Percentiles rank a stretch among this genome's conserved stretches.
These are phyloP conservation scores for Aegithalos caudatus DNA, from an alignment of 2,113 vertebrate genomes.

Conservation along the genomic window DNA sequence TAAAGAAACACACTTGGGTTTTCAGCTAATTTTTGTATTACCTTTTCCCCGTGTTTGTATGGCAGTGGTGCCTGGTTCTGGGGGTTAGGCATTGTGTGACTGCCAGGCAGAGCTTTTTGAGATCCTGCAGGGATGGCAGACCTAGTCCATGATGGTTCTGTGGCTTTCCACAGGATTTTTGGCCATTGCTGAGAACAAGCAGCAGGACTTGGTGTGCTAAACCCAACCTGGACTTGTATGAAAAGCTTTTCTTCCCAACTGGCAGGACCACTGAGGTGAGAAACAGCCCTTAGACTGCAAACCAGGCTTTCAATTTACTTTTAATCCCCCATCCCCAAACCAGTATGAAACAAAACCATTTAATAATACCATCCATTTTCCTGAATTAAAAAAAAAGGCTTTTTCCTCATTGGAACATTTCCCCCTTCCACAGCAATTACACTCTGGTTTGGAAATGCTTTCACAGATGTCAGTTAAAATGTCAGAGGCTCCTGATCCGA, in stretches of 20 bases:
- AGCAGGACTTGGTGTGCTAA: background rate
- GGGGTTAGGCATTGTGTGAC: background rate
- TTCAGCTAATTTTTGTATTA: background rate
- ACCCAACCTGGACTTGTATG: accelerated
- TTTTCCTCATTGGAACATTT: background rate
- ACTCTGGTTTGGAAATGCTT: background rate
- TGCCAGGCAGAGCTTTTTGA: background rate
- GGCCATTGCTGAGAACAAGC: accelerated
- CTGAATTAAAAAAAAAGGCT: background rate
- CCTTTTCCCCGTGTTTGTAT: background rate
- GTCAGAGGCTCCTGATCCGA: background rate
- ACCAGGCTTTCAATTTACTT: background rate
- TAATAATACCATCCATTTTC: background rate
- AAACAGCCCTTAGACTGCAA: background rate
- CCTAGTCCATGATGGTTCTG: background rate
- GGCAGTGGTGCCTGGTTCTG: background rate
- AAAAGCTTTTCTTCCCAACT: background rate
- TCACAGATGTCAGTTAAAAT: background rate
- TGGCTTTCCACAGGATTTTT: background rate
- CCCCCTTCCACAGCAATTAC: background rate
- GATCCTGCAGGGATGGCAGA: background rate
- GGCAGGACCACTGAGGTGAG: background rate
- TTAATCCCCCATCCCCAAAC: background rate
- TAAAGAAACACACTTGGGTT: background rate
- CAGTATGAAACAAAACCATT: background rate